A percentile compares a stretch with the other conserved stretches of the same genome.
These are phyloP conservation scores for Callocephalon fimbriatum DNA, from an alignment of 2,113 vertebrate species.

Conservation along the genomic window DNA sequence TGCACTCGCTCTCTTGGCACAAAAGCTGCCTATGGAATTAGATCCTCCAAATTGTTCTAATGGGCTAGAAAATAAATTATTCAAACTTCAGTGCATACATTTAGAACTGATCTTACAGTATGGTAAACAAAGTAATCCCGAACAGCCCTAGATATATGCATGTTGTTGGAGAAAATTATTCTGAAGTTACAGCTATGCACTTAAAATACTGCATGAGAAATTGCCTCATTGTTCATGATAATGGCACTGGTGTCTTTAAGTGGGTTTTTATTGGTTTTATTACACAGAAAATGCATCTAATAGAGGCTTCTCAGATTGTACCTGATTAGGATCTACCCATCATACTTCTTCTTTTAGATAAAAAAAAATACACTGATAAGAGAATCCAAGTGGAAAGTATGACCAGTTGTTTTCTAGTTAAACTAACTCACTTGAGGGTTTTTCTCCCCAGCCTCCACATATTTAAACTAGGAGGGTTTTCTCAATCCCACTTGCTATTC, in stretches of 20 bases:
- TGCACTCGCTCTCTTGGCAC: not conserved
- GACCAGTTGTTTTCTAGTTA: not conserved
- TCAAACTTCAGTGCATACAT: constrained; percentile 19
- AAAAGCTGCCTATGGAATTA: not conserved
- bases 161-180: constrained; percentile 17
- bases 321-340: not conserved
- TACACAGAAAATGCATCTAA: constrained; percentile 34
- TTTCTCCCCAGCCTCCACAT: not conserved
- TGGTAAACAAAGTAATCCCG: constrained; percentile 53
- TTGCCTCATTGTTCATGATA: constrained; percentile 51
- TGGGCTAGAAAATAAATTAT: constrained; percentile 63
- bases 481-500: not conserved
- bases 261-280: constrained; percentile 11
- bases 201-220: constrained; percentile 27
- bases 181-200: not conserved
- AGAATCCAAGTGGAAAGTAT: not conserved
- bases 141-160: not conserved
- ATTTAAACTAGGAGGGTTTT: not conserved
- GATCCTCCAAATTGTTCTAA: constrained; percentile 48
- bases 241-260: not conserved
- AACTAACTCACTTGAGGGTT: not conserved
- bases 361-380: not conserved
- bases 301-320: not conserved
- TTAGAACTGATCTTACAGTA: constrained; percentile 52
- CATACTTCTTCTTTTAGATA: not conserved